These are phyloP conservation scores for Aethes cnicana DNA, from an alignment of 2,888 invertebrate species.

Conservation along the genomic window DNA sequence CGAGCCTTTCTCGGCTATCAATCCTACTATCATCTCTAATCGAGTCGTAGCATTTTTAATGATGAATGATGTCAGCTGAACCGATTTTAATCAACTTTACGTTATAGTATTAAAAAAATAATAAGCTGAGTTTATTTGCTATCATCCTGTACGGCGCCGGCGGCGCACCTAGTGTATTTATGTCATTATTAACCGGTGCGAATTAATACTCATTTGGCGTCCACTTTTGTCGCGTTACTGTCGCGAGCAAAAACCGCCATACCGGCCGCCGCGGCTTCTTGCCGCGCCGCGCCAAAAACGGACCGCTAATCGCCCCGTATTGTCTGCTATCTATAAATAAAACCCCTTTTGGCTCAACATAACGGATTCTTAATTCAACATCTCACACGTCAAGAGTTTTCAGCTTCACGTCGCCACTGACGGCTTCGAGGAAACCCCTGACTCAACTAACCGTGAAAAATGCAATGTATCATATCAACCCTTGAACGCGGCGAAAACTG, in stretches of 20 bases:
- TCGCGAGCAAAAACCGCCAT: slow-evolving; percentile 61
- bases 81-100: too few species aligned
- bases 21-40: too few species aligned
- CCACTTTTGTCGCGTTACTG: slow-evolving; percentile 71
- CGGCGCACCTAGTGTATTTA: slow-evolving; percentile 73
- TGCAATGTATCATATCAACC: slow-evolving; percentile 29
- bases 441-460: slow-evolving; percentile 24
- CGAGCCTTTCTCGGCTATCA: too few species aligned
- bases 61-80: too few species aligned
- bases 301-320: slow-evolving; percentile 46
- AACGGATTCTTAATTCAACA: slow-evolving; percentile 1
- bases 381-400: not conserved
- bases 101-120: too few species aligned
- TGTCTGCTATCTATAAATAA: slow-evolving; percentile 28
- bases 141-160: slow-evolving; percentile 55
- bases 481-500: slow-evolving; percentile 28
- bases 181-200: slow-evolving; percentile 81
- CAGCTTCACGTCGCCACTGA: not conserved
- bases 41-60: too few species aligned
- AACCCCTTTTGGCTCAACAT: slow-evolving; percentile 2
- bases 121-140: slow-evolving; percentile 5
- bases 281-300: slow-evolving; percentile 57
- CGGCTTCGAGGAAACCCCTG: slow-evolving; percentile 18
- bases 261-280: slow-evolving; percentile 49
- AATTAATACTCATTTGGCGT: slow-evolving; percentile 80